A percentile compares a stretch with the other conserved stretches of the same genome.
Conservation (phyloP, 2,113 vertebrate species). For the Natator depressus region DNA sequence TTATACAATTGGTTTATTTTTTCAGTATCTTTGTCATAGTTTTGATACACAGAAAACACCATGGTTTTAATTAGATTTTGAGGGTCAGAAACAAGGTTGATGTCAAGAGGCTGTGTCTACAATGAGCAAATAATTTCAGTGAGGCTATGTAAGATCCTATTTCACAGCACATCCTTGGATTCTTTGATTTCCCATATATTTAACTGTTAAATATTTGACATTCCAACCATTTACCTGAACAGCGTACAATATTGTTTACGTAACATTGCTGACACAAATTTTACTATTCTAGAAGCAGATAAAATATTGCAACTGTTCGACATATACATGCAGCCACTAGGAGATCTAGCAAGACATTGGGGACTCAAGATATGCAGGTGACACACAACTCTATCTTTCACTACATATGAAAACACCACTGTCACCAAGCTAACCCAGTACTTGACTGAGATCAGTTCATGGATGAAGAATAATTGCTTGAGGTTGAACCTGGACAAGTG, state of each 20-base stretch:
- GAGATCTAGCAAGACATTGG: not conserved
- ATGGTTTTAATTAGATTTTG: not conserved
- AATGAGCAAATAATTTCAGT: not conserved
- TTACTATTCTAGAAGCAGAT: not conserved
- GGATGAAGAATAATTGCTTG: not conserved
- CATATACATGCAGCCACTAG: not conserved
- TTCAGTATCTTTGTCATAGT: not conserved
- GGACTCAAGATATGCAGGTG: not conserved
- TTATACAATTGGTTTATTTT: not conserved
- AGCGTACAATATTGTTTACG: not conserved
- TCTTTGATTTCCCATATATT: not conserved
- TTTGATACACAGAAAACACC: not conserved
- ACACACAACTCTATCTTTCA: not conserved
- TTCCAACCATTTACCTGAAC: not conserved
- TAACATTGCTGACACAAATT: not conserved
- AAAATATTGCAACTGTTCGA: not conserved
- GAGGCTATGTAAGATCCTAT: accelerated
- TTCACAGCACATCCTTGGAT: not conserved
- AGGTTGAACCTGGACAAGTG: not conserved
- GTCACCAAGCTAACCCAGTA: not conserved
- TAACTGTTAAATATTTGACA: not conserved
- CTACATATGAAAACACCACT: not conserved
- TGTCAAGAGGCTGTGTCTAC: not conserved
- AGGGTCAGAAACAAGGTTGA: not conserved
- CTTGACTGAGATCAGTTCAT: not conserved